These are phyloP conservation scores for Agapetus fuscipes DNA, from an alignment of 2,888 invertebrate genomes.

Conservation along the genomic window DNA sequence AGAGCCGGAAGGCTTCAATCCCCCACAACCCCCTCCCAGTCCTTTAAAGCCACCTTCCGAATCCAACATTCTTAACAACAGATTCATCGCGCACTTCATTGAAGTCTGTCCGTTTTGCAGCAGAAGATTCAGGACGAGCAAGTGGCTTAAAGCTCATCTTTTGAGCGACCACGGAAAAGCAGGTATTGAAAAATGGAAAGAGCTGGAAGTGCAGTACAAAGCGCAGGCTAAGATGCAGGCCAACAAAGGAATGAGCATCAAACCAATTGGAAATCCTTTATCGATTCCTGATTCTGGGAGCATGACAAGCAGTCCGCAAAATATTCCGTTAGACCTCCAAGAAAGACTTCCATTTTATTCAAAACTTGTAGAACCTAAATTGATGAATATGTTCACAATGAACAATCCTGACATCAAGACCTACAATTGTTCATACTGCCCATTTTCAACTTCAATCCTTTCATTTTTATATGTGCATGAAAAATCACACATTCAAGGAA, in stretches of 20 bases:
- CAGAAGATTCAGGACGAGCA: slow-evolving; percentile 76
- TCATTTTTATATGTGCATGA: slow-evolving; percentile 90
- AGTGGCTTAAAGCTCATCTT: slow-evolving; percentile 81
- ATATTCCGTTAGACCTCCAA: slow-evolving; percentile 48
- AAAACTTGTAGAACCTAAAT: slow-evolving; percentile 18
- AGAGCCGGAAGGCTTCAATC: slow-evolving; percentile 23
- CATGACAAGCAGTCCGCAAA: slow-evolving; percentile 23
- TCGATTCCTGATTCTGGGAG: slow-evolving; percentile 33
- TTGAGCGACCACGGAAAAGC: slow-evolving; percentile 72
- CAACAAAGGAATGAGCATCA: slow-evolving; percentile 27
- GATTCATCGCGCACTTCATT: slow-evolving; percentile 57
- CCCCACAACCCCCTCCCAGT: slow-evolving; percentile 25
- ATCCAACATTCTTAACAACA: slow-evolving; percentile 42
- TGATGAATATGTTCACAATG: slow-evolving; percentile 22
- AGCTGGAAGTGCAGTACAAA: slow-evolving; percentile 26
- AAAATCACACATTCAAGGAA: slow-evolving; percentile 58
- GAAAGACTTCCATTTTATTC: slow-evolving; percentile 26
- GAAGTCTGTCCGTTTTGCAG: slow-evolving; percentile 81
- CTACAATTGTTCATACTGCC: slow-evolving; percentile 84
- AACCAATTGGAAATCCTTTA: slow-evolving; percentile 28
- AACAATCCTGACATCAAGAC: slow-evolving; percentile 47
- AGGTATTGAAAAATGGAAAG: slow-evolving; percentile 33
- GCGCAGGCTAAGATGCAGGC: slow-evolving; percentile 23
- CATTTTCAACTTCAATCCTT: slow-evolving; percentile 80
- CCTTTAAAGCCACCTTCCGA: slow-evolving; percentile 26